phyloP scores from a whole-genome alignment of 2,888 invertebrate genomes.

The Chaetogeoica ovagalla region DNA sequence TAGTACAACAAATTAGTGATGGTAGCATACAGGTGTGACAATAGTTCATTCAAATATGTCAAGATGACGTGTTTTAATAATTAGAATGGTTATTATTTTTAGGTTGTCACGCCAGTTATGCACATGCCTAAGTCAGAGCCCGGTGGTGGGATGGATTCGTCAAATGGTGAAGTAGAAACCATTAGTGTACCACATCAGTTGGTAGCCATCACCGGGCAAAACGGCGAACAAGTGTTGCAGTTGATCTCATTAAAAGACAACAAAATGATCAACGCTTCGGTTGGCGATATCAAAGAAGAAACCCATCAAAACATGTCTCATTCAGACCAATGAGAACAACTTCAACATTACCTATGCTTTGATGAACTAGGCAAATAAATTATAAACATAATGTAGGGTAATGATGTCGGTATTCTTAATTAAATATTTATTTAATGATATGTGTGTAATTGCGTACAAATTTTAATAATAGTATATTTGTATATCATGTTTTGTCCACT shows the following conservation, averaged over 20 bases:
- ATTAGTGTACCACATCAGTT: slow-evolving; percentile 66
- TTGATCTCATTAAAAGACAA: slow-evolving; percentile 85
- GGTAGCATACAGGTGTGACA: slow-evolving; percentile 70
- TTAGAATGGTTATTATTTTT: slow-evolving; percentile 16
- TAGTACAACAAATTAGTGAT: slow-evolving; percentile 81
- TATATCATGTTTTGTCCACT: slow-evolving; percentile 13
- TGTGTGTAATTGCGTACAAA: neutral
- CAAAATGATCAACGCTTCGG: slow-evolving; percentile 66
- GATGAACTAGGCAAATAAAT: slow-evolving; percentile 45
- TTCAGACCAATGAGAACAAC: slow-evolving; percentile 51
- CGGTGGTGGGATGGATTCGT: slow-evolving; percentile 66
- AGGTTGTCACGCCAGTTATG: slow-evolving; percentile 75
- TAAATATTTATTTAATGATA: slow-evolving; percentile 6
- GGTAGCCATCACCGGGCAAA: slow-evolving; percentile 75
- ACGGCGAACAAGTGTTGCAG: slow-evolving; percentile 77
- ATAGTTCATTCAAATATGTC: slow-evolving; percentile 16
- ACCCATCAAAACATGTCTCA: slow-evolving; percentile 11
- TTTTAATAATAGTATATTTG: neutral
- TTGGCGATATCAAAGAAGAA: slow-evolving; percentile 51
- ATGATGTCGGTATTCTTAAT: slow-evolving; percentile 33
- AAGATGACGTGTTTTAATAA: neutral
- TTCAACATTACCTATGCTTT: slow-evolving; percentile 51
- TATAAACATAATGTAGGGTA: slow-evolving; percentile 26
- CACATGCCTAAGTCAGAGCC: slow-evolving; percentile 82
- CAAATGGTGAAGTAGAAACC: slow-evolving; percentile 56